Conservation (phyloP, 2,113 vertebrate species). For the Oreochromis spilurus region DNA sequence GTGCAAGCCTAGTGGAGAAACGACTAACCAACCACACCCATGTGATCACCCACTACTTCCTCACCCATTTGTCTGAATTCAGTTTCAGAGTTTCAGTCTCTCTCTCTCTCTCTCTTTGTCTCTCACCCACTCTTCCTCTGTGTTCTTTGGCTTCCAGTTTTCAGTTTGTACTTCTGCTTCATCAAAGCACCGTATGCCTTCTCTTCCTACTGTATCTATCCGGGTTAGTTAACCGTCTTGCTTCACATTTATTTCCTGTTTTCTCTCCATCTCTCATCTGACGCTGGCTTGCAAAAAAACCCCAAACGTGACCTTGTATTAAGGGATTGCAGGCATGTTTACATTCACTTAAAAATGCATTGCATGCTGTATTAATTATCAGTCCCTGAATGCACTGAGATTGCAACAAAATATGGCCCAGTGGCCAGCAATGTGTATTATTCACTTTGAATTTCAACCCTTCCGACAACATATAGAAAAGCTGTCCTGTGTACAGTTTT, state of each 20-base stretch:
- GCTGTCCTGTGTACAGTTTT: not conserved
- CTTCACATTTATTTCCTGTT: not conserved
- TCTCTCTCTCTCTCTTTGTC: not conserved
- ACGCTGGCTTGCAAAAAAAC: not conserved
- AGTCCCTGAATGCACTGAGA: not conserved
- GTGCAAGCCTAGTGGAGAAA: not conserved
- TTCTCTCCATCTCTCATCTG: not conserved
- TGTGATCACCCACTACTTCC: constrained; percentile 44
- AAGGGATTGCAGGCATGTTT: not conserved
- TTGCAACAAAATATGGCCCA: not conserved
- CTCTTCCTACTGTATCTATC: not conserved
- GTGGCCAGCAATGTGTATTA: not conserved
- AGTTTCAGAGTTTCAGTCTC: not conserved
- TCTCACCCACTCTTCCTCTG: constrained; percentile 25
- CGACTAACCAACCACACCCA: constrained; percentile 46
- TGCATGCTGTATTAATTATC: not conserved
- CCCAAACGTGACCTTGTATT: not conserved
- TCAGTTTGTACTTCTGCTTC: not conserved
- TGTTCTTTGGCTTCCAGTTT: not conserved
- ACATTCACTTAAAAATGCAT: not conserved
- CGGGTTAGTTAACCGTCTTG: not conserved
- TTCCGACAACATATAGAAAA: not conserved
- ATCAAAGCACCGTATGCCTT: not conserved
- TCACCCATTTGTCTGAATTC: constrained; percentile 16
- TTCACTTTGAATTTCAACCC: not conserved